A percentile compares a stretch with the other conserved stretches of the same genome.
phyloP scores from a whole-genome alignment of 2,888 invertebrate species.

The Stenolophus ochropezus region DNA sequence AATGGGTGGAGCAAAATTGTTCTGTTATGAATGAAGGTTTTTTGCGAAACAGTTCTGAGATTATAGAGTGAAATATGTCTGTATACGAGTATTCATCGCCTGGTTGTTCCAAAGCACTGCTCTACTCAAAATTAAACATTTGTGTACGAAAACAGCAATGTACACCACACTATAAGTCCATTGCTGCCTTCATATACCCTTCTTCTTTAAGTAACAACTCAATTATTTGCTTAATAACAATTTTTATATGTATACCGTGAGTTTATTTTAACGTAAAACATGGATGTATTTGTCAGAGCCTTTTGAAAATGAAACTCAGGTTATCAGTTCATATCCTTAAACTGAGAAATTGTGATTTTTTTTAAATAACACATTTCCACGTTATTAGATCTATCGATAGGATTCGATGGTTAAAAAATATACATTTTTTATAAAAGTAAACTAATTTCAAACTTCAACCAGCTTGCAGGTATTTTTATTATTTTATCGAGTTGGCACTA shows the following conservation, averaged over 20 bases:
- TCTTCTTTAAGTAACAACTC: not conserved
- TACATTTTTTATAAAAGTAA: no score
- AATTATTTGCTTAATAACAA: not conserved
- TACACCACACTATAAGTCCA: not conserved
- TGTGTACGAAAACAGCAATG: conserved; percentile 24
- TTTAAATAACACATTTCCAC: no score
- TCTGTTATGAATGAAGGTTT: conserved; percentile 37
- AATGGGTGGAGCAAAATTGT: conserved; percentile 49
- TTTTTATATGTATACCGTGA: no score
- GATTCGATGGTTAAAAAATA: no score
- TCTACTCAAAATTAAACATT: conserved; percentile 38
- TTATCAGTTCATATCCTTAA: no score
- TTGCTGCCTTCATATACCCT: conserved; percentile 7
- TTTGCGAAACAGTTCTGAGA: conserved; percentile 45
- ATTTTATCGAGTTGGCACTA: no score
- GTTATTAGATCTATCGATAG: no score
- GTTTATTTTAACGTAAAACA: no score
- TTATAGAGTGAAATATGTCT: conserved; percentile 35
- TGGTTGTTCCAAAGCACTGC: conserved; percentile 16
- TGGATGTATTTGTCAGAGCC: not conserved
- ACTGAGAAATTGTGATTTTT: no score
- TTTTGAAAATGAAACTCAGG: no score
- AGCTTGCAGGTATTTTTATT: no score
- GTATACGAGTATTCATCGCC: conserved; percentile 44
- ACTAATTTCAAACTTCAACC: no score